Percentiles rank a stretch among this genome's conserved stretches.
Conservation (phyloP, 2,888 invertebrate genomes). For the Eristalis tenax region DNA sequence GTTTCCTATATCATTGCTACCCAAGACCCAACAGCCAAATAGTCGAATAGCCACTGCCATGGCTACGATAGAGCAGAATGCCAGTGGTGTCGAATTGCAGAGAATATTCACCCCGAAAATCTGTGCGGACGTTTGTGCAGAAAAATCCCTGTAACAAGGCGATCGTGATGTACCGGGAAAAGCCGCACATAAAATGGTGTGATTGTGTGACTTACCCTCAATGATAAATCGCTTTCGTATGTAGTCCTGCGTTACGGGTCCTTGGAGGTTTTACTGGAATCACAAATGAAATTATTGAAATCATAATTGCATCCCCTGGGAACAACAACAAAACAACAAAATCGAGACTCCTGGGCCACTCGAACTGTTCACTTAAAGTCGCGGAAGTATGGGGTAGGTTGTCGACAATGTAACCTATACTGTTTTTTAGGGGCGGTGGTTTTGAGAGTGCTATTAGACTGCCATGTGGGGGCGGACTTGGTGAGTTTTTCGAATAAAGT, state of each 20-base stretch:
- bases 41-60: slow-evolving; percentile 59
- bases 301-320: slow-evolving; percentile 69
- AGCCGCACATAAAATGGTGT: not conserved
- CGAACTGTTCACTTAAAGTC: slow-evolving; percentile 50
- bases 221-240: slow-evolving; percentile 53
- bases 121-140: slow-evolving; percentile 10
- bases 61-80: slow-evolving; percentile 54
- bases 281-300: slow-evolving; percentile 61
- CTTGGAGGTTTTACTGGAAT: slow-evolving; percentile 50
- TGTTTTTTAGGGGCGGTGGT: slow-evolving; percentile 46
- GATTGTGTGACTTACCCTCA: not conserved
- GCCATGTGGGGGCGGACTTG: not conserved
- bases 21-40: not conserved
- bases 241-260: slow-evolving; percentile 26
- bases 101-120: slow-evolving; percentile 45
- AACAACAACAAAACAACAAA: slow-evolving; percentile 46
- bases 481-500: not conserved
- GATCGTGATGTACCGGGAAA: not conserved
- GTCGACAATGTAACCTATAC: slow-evolving; percentile 38
- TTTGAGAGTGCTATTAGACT: not conserved
- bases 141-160: not conserved
- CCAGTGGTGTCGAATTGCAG: slow-evolving; percentile 55
- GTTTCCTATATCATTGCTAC: slow-evolving; percentile 34
- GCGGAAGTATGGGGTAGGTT: slow-evolving; percentile 12
- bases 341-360: slow-evolving; percentile 10